phyloP scores from a whole-genome alignment of 1,140 invertebrate species.

The Leptopilina boulardi region DNA sequence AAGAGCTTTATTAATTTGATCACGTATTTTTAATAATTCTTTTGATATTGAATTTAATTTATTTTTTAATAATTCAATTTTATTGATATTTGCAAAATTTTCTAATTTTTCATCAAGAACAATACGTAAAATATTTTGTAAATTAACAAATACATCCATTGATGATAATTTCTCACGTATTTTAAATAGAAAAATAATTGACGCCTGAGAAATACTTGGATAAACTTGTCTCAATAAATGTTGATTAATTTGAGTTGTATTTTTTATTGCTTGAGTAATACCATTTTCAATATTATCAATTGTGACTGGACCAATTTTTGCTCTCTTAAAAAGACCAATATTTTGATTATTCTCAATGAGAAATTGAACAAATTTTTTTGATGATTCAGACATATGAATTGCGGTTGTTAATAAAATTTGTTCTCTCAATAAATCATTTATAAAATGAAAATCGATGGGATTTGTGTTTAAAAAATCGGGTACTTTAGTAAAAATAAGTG shows the following conservation, averaged over 20 bases:
- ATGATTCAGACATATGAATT: not conserved
- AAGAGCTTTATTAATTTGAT: not conserved
- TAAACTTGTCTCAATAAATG: not conserved
- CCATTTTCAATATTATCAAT: not conserved
- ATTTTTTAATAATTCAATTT: not conserved
- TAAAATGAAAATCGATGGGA: not conserved
- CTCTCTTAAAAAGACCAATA: slow-evolving; percentile 10
- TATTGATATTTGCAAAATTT: not conserved
- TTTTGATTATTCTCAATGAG: not conserved
- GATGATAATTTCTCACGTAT: not conserved
- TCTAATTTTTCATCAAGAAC: not conserved
- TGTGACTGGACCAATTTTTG: not conserved
- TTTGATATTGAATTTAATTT: not conserved
- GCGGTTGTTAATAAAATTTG: not conserved
- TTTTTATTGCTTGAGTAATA: not conserved
- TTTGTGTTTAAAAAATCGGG: not conserved
- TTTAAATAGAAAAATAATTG: not conserved
- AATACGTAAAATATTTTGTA: not conserved
- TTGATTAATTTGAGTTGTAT: not conserved
- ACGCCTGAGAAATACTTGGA: not conserved
- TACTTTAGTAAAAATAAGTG: not conserved
- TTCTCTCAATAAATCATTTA: not conserved
- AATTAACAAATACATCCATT: not conserved
- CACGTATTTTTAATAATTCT: not conserved
- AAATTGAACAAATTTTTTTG: not conserved